A percentile compares a stretch with the other conserved stretches of the same genome.
These are phyloP conservation scores for Anguilla anguilla DNA, from an alignment of 2,797 vertebrate species.

Conservation along the genomic window DNA sequence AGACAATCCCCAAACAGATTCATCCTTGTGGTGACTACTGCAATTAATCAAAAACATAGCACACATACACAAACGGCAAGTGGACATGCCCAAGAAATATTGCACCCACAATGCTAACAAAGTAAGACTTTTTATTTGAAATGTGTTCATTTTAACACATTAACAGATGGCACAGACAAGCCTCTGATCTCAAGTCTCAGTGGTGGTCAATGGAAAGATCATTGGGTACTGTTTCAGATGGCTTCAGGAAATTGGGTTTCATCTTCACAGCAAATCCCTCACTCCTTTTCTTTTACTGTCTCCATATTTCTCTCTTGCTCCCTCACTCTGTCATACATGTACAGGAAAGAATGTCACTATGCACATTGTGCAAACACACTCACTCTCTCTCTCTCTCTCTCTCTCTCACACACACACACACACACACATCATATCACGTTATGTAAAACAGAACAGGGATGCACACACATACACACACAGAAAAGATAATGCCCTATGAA, in stretches of 20 bases:
- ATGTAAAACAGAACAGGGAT: constrained; percentile 40
- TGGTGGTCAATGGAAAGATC: constrained; percentile 66
- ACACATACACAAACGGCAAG: not conserved
- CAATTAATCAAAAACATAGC: not conserved
- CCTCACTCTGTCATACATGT: constrained; percentile 21
- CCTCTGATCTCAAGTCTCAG: constrained; percentile 79
- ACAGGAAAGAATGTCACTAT: not conserved
- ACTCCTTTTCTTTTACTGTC: constrained; percentile 34
- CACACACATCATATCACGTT: not conserved
- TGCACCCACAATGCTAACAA: constrained; percentile 63
- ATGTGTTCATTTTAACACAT: constrained; percentile 79
- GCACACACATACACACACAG: constrained; percentile 22
- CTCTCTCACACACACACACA: constrained; percentile 30
- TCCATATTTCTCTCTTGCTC: constrained; percentile 35
- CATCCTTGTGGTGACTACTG: not conserved
- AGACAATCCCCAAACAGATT: not conserved
- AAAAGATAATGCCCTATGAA: constrained; percentile 76
- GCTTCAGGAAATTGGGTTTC: constrained; percentile 69
- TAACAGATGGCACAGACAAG: constrained; percentile 83
- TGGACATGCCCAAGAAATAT: not conserved
- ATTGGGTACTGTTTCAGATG: constrained; percentile 76
- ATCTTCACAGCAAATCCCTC: constrained; percentile 76
- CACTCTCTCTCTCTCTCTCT: constrained; percentile 22
- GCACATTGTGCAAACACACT: constrained; percentile 7
- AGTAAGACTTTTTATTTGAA: constrained; percentile 82